These are phyloP conservation scores for Chymomyza amoena DNA, from an alignment of 2,888 invertebrate genomes.

Conservation along the genomic window DNA sequence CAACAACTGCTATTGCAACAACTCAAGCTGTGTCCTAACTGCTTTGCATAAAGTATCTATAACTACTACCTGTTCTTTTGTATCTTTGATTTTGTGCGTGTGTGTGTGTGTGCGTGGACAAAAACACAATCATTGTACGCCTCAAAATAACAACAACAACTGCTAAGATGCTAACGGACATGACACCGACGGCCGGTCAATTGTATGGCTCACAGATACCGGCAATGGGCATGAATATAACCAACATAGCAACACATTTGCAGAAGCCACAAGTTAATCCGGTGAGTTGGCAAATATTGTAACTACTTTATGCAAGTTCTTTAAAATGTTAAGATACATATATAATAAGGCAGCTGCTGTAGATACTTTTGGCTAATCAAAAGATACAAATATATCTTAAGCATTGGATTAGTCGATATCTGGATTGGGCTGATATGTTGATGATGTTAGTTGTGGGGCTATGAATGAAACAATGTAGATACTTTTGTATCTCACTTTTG, in stretches of 20 bases:
- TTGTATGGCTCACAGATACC: constrained; percentile 82
- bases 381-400: too few relatives aligned
- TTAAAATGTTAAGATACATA: too few relatives aligned
- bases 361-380: too few relatives aligned
- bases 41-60: not conserved
- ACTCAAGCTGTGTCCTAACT: not conserved
- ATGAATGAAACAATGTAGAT: too few relatives aligned
- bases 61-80: not conserved
- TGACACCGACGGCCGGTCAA: constrained; percentile 82
- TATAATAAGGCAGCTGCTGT: too few relatives aligned
- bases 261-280: constrained; percentile 79
- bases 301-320: not conserved
- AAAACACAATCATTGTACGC: constrained; percentile 49
- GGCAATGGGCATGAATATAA: constrained; percentile 82
- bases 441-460: too few relatives aligned
- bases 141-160: constrained; percentile 52
- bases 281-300: constrained; percentile 69
- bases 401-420: too few relatives aligned
- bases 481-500: too few relatives aligned
- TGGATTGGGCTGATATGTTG: too few relatives aligned
- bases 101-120: not conserved
- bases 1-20: not conserved
- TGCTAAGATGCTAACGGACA: constrained; percentile 81
- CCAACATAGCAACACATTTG: constrained; percentile 78
- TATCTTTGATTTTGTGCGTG: not conserved